Base-by-base conservation (phyloP, 2,888 invertebrate species). In the Drepanosiphum platanoidis region DNA sequence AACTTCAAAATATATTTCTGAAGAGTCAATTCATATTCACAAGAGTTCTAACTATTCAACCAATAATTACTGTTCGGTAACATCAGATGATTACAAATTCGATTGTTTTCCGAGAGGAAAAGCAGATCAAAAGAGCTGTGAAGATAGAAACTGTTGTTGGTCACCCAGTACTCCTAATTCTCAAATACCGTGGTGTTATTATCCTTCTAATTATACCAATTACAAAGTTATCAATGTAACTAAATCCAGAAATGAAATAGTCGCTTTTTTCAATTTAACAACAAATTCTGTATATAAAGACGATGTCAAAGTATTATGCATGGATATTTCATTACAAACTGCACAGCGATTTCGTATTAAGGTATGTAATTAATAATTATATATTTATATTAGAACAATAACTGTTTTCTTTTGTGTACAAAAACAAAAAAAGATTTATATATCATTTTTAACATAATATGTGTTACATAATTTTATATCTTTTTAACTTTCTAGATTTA, bases 161-260 rank as follows among this genome's bases (percentile, higher is more conserved):
- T 80, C 39, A 36, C 86, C 86, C 18, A 66, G 34, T 42, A 46
- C 30, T 30, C 22, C 30, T 58, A 68, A 82, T 75, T 77, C 83
- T 52, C 79, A 86, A 72, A 91, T 92, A 0, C 95, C 95, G 0
- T 94, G 92, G 89, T 95, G 95, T 89, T 95, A 92, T 90, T 95
- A 94, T 89, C 94, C 95, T 0, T 90, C 91, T 1, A 91, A 92
- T 87, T 95, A 93, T 90, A 91, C 91, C 77, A 91, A 92, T n/a
- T 95, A 94, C 89, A 90, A 91, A 78, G 93, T 92, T 88, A 87
- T 92, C 3, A 94, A 94, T 88, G 90, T 92, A 87, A 93, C 92
- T 0, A 91, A 92, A 87, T 92, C 92, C 46, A 91, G 91, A n/a
- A 92, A 92, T 88, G 93, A 93, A 0, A 90, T 93, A 87, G 90